Percentiles rank a stretch among this genome's conserved stretches.
These are phyloP conservation scores for Psilanteris sp. DNA, from an alignment of 1,140 invertebrate genomes.

Conservation along the genomic window DNA sequence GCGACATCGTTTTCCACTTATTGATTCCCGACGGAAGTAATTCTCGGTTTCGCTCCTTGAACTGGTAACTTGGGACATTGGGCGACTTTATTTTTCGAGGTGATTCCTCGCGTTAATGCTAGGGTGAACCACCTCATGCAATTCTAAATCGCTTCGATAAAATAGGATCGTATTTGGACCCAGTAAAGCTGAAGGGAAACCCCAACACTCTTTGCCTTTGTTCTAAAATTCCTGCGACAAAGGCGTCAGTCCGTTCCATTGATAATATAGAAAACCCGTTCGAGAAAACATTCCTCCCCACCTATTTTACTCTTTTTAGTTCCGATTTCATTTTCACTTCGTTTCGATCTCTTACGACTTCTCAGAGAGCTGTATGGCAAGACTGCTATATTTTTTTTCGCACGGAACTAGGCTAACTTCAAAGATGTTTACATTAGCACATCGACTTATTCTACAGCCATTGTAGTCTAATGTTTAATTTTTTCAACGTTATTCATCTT, in stretches of 20 bases:
- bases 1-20: slow-evolving; percentile 54
- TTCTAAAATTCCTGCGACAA: slow-evolving; percentile 73
- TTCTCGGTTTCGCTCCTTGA: slow-evolving; percentile 29
- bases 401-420: slow-evolving; percentile 67
- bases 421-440: slow-evolving; percentile 72
- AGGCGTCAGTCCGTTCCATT: slow-evolving; percentile 63
- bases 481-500: no score
- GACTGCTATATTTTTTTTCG: slow-evolving; percentile 68
- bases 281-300: slow-evolving; percentile 56
- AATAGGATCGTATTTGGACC: slow-evolving; percentile 40
- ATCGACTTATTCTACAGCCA: slow-evolving; percentile 75
- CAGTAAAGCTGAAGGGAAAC: no score
- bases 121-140: slow-evolving; percentile 46
- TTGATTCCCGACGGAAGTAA: slow-evolving; percentile 36
- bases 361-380: slow-evolving; percentile 36
- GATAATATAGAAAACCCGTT: slow-evolving; percentile 61
- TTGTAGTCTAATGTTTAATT: no score
- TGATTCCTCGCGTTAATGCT: slow-evolving; percentile 33
- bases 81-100: slow-evolving; percentile 40
- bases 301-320: no score
- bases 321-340: slow-evolving; percentile 27
- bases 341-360: slow-evolving; percentile 27
- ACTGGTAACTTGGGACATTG: no score
- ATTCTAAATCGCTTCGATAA: slow-evolving; percentile 54
- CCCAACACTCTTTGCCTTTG: slow-evolving; percentile 61